Conservation (phyloP, 2,888 invertebrate species). For the Lapara coniferarum region DNA sequence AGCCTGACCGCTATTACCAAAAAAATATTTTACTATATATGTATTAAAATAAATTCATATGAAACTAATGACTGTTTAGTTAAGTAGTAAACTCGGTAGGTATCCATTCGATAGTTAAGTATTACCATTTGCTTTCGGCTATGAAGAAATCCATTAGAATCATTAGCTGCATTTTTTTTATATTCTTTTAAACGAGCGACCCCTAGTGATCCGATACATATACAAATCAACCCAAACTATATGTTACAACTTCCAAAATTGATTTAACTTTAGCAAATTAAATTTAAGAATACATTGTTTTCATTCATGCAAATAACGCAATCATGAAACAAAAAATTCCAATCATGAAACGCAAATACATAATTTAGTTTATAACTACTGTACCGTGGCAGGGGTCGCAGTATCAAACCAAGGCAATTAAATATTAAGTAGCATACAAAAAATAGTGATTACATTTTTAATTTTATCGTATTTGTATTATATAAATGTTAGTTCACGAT, state of each 20-base stretch:
- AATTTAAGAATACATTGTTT: too few relatives aligned
- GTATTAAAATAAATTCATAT: constrained; percentile 55
- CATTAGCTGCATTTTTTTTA: constrained; percentile 17
- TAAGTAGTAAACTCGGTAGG: constrained; percentile 54
- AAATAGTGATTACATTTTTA: constrained; percentile 22
- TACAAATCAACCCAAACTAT: not conserved
- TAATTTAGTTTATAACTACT: too few relatives aligned
- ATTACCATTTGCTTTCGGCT: constrained; percentile 29
- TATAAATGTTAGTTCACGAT: constrained; percentile 29
- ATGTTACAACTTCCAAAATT: not conserved
- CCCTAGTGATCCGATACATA: not conserved
- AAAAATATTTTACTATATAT: constrained; percentile 38
- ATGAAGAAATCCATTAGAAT: constrained; percentile 20
- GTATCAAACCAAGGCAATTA: constrained; percentile 33
- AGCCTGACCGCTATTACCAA: constrained; percentile 55
- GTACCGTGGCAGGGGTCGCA: constrained; percentile 42
- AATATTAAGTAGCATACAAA: constrained; percentile 14
- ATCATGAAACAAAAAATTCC: not conserved
- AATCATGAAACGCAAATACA: not conserved
- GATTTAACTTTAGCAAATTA: too few relatives aligned
- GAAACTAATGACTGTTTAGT: constrained; percentile 65
- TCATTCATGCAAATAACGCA: too few relatives aligned
- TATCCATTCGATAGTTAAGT: constrained; percentile 40
- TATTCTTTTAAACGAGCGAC: constrained; percentile 21
- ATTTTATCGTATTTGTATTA: constrained; percentile 28